Base-by-base conservation (phyloP, 2,113 vertebrate genomes). In the Tenebrosternarchus preto region DNA sequence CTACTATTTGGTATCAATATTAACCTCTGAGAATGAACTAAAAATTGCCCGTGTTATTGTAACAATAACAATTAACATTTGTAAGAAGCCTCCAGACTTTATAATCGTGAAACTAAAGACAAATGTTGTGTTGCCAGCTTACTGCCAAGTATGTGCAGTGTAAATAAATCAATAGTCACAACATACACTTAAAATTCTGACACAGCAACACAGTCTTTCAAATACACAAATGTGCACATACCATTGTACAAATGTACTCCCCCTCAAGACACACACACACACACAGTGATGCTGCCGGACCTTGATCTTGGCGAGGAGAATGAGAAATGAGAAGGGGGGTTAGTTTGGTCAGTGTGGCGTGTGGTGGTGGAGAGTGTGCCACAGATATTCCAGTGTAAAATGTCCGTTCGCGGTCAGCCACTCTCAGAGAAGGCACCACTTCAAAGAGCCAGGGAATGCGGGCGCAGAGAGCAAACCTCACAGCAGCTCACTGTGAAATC, bases 371-470 rank as follows among this genome's bases (percentile, higher is more conserved):
- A 57, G n/a, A 5, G 64, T 73, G 73, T 77, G 59, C 57, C 78
- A 80, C 78, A 79, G 50, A 82, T 83, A 78, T 76, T 70, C 67
- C 71, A 29, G 69, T 73, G 75, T 82, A 46, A 81, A 79, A 79
- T 60, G 75, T 75, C 31, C 80, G 72, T 64, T 80, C 81, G 66
- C 53, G 69, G 76, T 76, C 73, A 82, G 43, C 75, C 73, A 67
- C 84, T 76, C 71, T 59, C 61, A 69, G 61, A 53, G 16, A 64
- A 71, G 80, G 78, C 79, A 73, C 61, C 63, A 57, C 82, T 84
- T 83, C 85, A 85, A 86, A 87, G 80, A 43, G 73, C 70, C 57
- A 67, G n/a, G 66, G 82, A 89, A 85, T 86, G 71, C 72, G 55
- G 80, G 69, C 68, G 55, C 60, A 71, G 59, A 50, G 56, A n/a